phyloP scores from a whole-genome alignment of 1,140 invertebrate genomes.

The Cydia amplana region DNA sequence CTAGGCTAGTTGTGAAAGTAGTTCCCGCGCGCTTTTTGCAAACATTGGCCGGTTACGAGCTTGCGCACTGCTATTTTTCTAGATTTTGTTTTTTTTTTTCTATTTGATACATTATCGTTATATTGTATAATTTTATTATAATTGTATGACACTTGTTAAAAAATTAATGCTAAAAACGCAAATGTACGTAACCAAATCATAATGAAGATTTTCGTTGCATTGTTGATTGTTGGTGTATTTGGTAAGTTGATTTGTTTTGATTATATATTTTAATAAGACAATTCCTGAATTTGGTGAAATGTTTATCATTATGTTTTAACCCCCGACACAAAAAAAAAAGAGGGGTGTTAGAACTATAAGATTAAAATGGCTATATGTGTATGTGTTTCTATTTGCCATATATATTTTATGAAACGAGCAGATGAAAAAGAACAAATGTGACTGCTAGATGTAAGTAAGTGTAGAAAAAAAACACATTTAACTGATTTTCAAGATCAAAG shows the following conservation, averaged over 20 bases:
- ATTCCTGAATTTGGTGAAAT: no score
- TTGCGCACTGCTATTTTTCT: neutral
- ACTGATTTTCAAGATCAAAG: no score
- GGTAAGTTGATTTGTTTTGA: conserved; percentile 48
- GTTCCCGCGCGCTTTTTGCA: conserved; percentile 61
- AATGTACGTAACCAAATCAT: conserved; percentile 47
- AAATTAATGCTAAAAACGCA: conserved; percentile 35
- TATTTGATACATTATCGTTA: neutral
- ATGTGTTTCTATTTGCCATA: no score
- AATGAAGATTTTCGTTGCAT: conserved; percentile 49
- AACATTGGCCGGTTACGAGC: conserved; percentile 49
- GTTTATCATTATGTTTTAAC: no score
- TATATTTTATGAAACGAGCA: no score
- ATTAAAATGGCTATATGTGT: no score
- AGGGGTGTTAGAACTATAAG: no score
- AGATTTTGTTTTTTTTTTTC: neutral
- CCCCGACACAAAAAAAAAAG: no score
- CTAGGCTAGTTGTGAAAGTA: conserved; percentile 41
- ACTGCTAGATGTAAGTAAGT: no score
- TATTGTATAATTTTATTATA: neutral
- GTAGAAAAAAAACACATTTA: no score
- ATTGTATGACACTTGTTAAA: neutral
- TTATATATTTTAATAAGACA: no score
- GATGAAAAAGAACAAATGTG: no score
- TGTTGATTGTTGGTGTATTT: conserved; percentile 49